Base-by-base conservation (phyloP, 2,888 invertebrate species). In the Pegoplata infirma region DNA sequence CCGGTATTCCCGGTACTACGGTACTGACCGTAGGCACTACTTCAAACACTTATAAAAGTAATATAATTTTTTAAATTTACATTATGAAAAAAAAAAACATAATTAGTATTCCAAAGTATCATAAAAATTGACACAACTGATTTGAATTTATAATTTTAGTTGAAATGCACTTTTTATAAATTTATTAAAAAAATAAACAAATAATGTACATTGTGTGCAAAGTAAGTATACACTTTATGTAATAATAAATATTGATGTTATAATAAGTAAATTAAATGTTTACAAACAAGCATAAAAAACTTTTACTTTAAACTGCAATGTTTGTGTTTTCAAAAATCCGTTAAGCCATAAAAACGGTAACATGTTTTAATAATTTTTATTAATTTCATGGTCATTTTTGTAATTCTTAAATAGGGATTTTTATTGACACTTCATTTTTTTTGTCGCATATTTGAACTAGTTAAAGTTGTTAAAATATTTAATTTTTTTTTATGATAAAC, bases 81-180 rank as follows among this genome's bases (percentile, higher is more conserved):
- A 53, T 19, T 36, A 25, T 46, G 8, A n/a, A n/a, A n/a, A n/a
- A n/a, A n/a, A 51, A 3, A 8, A 14, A 23, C 49, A 64, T 56
- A 49, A 66, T 59, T 53, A 59, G 59, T 74, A 67, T 67, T 67
- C 53, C 17, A 1, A 32, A 23, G 10, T 47, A 59, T 17, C 59
- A 53, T 36, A 10, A 67, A 63, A 74, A 19, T 53, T 12, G 49
- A 19, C 53, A 47, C 19, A 67, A 53, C 32, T 67, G 67, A 47
- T 59, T 16, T 53, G 74, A 74, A 74, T 74, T 74, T 23, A 12
- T 46, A 67, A 67, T 74, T 28, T 17, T 17, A 0, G 21, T 47
- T 19, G 56, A 32, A 32, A 32, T 32, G 32, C 32, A 32, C 14
- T 17, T 28, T 21, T 10, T 16, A n/a, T 28, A 19, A 14, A 1